Evolutionary conservation across 2,113 vertebrate genomes (phyloP).

Genomic region (Microcebus murinus): DNA sequence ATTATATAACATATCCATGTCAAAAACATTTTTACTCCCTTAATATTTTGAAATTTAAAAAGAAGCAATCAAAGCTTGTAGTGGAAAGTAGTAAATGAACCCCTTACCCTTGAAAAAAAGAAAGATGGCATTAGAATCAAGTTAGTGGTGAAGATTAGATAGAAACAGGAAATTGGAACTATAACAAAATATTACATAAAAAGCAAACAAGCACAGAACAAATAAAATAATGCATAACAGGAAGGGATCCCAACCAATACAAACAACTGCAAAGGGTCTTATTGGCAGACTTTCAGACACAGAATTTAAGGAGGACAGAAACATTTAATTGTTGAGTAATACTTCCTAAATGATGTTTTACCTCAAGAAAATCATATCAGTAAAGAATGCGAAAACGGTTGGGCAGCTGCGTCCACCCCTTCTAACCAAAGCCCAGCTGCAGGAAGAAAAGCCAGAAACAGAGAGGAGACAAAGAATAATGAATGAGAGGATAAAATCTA

Average conservation of each 20-base stretch:
- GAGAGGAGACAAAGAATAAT: slow-evolving; percentile 75
- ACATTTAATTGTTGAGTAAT: slow-evolving; percentile 79
- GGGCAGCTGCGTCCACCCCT: slow-evolving; percentile 65
- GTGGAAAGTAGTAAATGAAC: background rate
- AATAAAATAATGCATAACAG: slow-evolving; percentile 81
- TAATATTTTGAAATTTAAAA: no score
- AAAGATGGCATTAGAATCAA: slow-evolving; percentile 64
- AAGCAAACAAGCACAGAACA: slow-evolving; percentile 81
- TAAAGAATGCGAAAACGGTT: slow-evolving; percentile 78
- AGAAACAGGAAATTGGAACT: slow-evolving; percentile 83
- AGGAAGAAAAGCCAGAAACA: slow-evolving; percentile 76
- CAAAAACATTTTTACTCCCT: no score
- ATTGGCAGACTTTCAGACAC: slow-evolving; percentile 81
- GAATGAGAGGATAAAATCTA: slow-evolving; percentile 67
- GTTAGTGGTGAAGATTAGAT: slow-evolving; percentile 71
- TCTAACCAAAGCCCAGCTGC: slow-evolving; percentile 77
- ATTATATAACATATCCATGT: no score
- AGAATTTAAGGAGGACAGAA: slow-evolving; percentile 81
- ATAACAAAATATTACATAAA: slow-evolving; percentile 73
- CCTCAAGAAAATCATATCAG: slow-evolving; percentile 78
- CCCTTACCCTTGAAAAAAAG: background rate
- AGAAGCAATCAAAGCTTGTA: slow-evolving; percentile 19
- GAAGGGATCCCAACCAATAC: slow-evolving; percentile 82
- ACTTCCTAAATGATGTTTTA: slow-evolving; percentile 82
- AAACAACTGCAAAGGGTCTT: slow-evolving; percentile 82